Evolutionary conservation across 2,888 invertebrate genomes (phyloP).

Genomic region (Amblyjoppa proteus): DNA sequence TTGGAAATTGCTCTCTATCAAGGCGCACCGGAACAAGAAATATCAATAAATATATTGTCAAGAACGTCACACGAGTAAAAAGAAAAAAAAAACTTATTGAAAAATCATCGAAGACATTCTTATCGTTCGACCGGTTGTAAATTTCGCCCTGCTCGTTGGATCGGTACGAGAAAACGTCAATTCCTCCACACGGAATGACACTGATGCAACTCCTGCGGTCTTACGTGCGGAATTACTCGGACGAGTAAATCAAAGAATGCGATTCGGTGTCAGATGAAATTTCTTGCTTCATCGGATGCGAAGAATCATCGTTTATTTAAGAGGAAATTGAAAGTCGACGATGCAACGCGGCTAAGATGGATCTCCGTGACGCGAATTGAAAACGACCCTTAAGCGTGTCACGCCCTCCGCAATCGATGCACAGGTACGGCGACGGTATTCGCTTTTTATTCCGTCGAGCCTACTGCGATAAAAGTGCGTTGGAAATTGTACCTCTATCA

Average conservation of each 20-base stretch:
- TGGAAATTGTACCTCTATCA: too few relatives aligned
- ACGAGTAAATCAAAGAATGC: neutral
- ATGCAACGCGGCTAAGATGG: neutral
- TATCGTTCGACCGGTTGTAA: too few relatives aligned
- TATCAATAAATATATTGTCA: too few relatives aligned
- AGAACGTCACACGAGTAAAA: too few relatives aligned
- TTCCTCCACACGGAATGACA: too few relatives aligned
- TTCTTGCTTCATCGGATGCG: neutral
- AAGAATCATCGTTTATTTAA: neutral
- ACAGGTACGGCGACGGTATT: neutral
- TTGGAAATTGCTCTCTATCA: too few relatives aligned
- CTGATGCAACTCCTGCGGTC: too few relatives aligned
- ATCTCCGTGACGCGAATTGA: neutral
- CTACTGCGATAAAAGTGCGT: too few relatives aligned
- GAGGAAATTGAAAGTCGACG: neutral
- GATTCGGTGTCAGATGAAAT: neutral
- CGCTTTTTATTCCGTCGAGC: too few relatives aligned
- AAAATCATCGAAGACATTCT: too few relatives aligned
- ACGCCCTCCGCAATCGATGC: neutral
- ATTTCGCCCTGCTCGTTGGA: neutral
- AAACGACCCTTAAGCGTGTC: neutral
- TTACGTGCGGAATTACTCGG: neutral
- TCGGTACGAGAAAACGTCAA: neutral
- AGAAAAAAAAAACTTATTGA: too few relatives aligned
- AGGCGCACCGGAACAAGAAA: too few relatives aligned